Evolutionary conservation across 2,888 invertebrate genomes (phyloP).

Genomic region (Hartigia nigra): DNA sequence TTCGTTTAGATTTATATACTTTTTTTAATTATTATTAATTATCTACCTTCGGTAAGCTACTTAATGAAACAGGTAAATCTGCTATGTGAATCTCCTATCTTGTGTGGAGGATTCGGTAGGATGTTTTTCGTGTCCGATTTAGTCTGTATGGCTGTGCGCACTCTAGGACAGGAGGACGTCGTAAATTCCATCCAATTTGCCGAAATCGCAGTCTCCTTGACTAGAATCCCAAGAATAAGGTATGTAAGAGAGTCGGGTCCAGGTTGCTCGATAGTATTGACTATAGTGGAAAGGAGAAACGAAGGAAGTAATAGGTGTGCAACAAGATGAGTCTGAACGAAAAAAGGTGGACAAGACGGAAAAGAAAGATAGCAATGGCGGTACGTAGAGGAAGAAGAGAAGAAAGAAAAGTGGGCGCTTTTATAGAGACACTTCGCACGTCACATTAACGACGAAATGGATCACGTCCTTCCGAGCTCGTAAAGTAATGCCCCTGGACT

Average conservation of each 20-base stretch:
- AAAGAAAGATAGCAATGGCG: too few species aligned
- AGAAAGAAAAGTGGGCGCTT: conserved; percentile 29
- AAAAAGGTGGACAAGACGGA: background rate
- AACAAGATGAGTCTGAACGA: background rate
- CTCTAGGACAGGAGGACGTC: background rate
- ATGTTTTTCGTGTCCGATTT: background rate
- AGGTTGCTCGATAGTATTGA: too few species aligned
- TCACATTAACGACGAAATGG: conserved; percentile 63
- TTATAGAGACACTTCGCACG: conserved; percentile 54
- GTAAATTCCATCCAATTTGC: background rate
- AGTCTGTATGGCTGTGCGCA: background rate
- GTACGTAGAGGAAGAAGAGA: background rate
- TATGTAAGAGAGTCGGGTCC: too few species aligned
- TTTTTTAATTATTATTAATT: background rate
- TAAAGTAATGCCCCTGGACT: conserved; percentile 60
- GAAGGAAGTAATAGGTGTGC: background rate
- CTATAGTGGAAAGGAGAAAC: too few species aligned
- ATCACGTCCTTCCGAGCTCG: conserved; percentile 60
- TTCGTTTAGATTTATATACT: background rate
- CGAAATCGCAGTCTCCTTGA: background rate
- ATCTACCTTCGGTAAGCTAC: background rate
- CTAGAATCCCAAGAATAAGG: background rate
- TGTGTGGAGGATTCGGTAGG: background rate
- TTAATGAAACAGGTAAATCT: too few species aligned
- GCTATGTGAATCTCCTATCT: background rate